These are phyloP conservation scores for Schizopygopsis malacanthus DNA, from an alignment of 2,797 vertebrate genomes.

Conservation along the genomic window DNA sequence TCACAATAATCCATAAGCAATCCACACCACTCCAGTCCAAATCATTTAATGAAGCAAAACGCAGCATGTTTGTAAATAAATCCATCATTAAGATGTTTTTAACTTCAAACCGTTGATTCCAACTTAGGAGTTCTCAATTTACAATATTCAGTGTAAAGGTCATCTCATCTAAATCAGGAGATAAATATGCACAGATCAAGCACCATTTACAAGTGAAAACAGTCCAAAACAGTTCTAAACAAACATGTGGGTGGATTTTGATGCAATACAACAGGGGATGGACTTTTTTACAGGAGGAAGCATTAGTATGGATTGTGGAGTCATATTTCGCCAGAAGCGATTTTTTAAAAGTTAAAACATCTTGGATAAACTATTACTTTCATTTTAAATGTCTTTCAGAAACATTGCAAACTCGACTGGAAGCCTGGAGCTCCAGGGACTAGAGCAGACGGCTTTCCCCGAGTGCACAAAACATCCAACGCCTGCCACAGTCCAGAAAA, in stretches of 20 bases:
- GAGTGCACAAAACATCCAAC: constrained; percentile 30
- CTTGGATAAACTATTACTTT: neutral
- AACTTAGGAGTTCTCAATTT: neutral
- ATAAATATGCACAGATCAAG: neutral
- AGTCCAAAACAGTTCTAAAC: neutral
- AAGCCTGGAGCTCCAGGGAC: constrained; percentile 43
- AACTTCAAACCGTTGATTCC: neutral
- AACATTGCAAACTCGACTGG: constrained; percentile 34
- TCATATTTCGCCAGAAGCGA: neutral
- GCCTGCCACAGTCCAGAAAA: constrained; percentile 14
- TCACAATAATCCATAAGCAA: neutral
- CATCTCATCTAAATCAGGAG: neutral
- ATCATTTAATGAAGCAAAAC: neutral
- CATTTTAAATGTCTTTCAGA: constrained; percentile 50
- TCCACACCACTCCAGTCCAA: too few species aligned
- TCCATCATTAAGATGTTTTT: neutral
- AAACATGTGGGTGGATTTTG: neutral
- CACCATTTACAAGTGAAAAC: neutral
- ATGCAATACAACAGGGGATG: too few species aligned
- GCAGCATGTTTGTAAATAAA: neutral
- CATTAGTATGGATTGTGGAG: neutral
- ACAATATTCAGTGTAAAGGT: neutral
- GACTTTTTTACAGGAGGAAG: neutral
- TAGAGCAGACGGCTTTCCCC: constrained; percentile 10
- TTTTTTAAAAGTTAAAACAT: neutral